Evolutionary conservation across 2,888 invertebrate species (phyloP).

Genomic region (Patella depressa): DNA sequence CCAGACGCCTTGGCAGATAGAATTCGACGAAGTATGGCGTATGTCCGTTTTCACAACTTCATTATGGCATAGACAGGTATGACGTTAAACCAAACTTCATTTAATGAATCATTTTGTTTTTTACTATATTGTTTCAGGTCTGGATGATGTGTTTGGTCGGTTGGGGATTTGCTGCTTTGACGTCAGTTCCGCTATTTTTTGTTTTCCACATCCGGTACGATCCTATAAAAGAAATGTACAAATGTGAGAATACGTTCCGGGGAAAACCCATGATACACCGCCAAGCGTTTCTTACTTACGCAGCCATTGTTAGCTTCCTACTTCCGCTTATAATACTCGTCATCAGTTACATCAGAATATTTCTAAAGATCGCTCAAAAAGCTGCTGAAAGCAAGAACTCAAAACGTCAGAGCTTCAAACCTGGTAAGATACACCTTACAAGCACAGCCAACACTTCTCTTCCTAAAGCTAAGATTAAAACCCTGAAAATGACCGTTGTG

Average conservation of each 20-base stretch:
- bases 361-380: slow-evolving; percentile 66
- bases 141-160: slow-evolving; percentile 58
- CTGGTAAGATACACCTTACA: slow-evolving; percentile 65
- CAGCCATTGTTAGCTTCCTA: slow-evolving; percentile 62
- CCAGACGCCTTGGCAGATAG: too few relatives aligned
- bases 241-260: slow-evolving; percentile 67
- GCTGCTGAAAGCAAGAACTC: slow-evolving; percentile 54
- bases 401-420: slow-evolving; percentile 51
- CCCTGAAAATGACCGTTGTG: slow-evolving; percentile 70
- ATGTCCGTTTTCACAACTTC: too few relatives aligned
- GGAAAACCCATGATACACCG: slow-evolving; percentile 53
- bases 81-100: too few relatives aligned
- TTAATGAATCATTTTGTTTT: background rate
- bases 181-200: slow-evolving; percentile 61
- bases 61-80: too few relatives aligned
- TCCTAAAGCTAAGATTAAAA: slow-evolving; percentile 70
- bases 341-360: slow-evolving; percentile 67
- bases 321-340: slow-evolving; percentile 63
- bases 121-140: slow-evolving; percentile 41
- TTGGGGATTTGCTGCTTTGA: slow-evolving; percentile 57
- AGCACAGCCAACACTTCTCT: slow-evolving; percentile 65
- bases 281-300: slow-evolving; percentile 62
- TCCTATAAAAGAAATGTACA: slow-evolving; percentile 42
- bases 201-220: slow-evolving; percentile 55
- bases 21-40: too few relatives aligned